These are phyloP conservation scores for Drosophila flavopinicola DNA, from an alignment of 2,888 invertebrate species.

Conservation along the genomic window DNA sequence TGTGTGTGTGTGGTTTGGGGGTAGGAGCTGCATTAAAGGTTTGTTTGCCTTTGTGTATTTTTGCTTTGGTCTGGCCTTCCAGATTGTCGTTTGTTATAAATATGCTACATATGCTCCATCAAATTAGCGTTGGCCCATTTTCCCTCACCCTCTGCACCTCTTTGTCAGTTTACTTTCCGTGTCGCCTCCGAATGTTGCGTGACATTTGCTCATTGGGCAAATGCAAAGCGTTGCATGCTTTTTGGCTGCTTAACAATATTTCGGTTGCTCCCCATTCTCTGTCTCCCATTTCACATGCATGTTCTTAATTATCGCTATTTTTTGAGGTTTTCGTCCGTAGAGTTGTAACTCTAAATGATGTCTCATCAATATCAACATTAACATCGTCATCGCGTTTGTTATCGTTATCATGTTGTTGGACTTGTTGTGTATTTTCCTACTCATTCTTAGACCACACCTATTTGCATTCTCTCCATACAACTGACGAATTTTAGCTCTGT, in stretches of 20 bases:
- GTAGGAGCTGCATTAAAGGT: background rate
- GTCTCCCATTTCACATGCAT: slow-evolving; percentile 14
- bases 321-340: background rate
- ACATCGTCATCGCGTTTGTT: slow-evolving; percentile 8
- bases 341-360: background rate
- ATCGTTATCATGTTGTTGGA: slow-evolving; percentile 15
- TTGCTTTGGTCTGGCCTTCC: slow-evolving; percentile 5
- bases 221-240: slow-evolving; percentile 47
- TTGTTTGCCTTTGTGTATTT: background rate
- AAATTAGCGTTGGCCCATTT: background rate
- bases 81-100: slow-evolving; percentile 24
- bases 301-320: slow-evolving; percentile 31
- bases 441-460: slow-evolving; percentile 19
- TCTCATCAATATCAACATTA: background rate
- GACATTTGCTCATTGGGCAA: slow-evolving; percentile 33
- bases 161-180: background rate
- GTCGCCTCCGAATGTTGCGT: slow-evolving; percentile 28
- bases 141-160: background rate
- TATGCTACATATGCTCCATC: slow-evolving; percentile 10
- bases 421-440: slow-evolving; percentile 2
- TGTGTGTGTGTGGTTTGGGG: background rate
- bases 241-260: slow-evolving; percentile 41
- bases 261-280: background rate
- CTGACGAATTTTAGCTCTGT: slow-evolving; percentile 10
- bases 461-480: background rate